phyloP scores from a whole-genome alignment of 2,113 vertebrate species.

The Pogonocichla stellata region DNA sequence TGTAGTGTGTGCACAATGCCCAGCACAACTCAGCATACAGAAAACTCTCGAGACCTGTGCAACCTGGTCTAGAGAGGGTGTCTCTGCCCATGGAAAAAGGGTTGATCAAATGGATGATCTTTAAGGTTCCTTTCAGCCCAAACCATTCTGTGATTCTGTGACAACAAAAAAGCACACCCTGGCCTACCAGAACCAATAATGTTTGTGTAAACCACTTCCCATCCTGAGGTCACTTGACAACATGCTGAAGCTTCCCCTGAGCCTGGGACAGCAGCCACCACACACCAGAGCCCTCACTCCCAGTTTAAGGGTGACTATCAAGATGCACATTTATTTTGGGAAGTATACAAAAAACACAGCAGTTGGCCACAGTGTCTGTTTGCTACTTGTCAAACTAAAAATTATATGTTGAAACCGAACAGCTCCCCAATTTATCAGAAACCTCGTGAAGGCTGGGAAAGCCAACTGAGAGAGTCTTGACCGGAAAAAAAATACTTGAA shows the following conservation, averaged over 20 bases:
- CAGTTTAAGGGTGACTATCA: background rate
- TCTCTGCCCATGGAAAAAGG: background rate
- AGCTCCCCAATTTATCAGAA: background rate
- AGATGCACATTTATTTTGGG: background rate
- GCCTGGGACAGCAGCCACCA: background rate
- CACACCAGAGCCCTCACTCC: background rate
- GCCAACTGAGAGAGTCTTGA: background rate
- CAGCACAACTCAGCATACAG: background rate
- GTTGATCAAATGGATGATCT: background rate
- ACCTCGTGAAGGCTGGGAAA: background rate
- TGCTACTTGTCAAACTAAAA: background rate
- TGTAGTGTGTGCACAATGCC: background rate
- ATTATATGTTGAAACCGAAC: accelerated
- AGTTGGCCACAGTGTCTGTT: background rate
- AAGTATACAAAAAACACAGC: background rate
- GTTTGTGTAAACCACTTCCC: background rate
- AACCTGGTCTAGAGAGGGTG: background rate
- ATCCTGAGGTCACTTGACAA: background rate
- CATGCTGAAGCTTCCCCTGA: background rate
- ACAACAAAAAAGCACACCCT: accelerated
- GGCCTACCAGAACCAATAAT: background rate
- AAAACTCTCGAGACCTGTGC: background rate
- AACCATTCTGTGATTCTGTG: background rate
- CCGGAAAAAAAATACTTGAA: background rate
- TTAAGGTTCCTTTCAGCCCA: background rate